Evolutionary conservation across 2,888 invertebrate species (phyloP).

Genomic region (Drosophila planitibia): DNA sequence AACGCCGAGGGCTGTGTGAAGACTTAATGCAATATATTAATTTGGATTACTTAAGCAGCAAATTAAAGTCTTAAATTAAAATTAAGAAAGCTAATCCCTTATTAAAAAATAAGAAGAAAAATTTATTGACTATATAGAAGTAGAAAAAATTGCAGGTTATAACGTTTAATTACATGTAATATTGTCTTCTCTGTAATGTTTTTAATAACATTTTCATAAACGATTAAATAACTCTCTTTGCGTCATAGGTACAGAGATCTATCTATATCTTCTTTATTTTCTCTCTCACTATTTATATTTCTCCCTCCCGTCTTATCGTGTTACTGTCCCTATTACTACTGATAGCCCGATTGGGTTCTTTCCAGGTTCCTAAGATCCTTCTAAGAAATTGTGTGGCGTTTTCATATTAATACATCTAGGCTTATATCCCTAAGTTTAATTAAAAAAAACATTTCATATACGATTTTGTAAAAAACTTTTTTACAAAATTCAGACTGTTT

Average conservation of each 20-base stretch:
- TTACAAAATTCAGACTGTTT: background rate
- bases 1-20: slow-evolving; percentile 28
- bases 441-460: too few relatives aligned
- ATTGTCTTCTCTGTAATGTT: background rate
- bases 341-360: background rate
- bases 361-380: background rate
- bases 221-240: background rate
- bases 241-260: background rate
- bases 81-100: background rate
- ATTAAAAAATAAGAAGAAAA: background rate
- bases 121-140: too few relatives aligned
- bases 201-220: background rate
- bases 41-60: background rate
- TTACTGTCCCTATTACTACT: background rate
- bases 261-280: background rate
- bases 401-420: background rate
- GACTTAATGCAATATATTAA: background rate
- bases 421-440: background rate
- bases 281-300: background rate
- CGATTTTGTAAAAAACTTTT: background rate
- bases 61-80: background rate
- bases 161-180: background rate
- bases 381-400: background rate
- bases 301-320: too few relatives aligned
- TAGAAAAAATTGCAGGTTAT: background rate